phyloP scores from a whole-genome alignment of 2,113 vertebrate genomes.

The Hemicordylus capensis region DNA sequence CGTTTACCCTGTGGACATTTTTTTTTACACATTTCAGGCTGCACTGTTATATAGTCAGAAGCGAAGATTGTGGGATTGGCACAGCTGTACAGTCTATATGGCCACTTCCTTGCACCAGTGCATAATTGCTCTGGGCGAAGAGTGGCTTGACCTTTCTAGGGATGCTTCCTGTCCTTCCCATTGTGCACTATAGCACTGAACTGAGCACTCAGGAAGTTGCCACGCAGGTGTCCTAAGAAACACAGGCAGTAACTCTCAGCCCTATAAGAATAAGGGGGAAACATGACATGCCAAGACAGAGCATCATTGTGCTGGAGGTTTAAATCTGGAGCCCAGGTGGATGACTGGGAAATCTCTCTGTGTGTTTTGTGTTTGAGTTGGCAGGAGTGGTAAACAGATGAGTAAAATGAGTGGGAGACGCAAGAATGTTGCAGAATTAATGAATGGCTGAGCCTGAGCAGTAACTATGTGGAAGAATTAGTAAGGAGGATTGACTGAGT shows the following conservation, averaged over 20 bases:
- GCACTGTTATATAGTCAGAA: background rate
- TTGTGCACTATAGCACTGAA: background rate
- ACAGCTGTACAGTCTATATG: background rate
- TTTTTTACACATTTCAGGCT: background rate
- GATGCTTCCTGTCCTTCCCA: background rate
- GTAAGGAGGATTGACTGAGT: accelerated
- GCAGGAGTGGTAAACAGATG: background rate
- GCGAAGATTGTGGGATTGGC: background rate
- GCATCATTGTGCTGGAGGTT: background rate
- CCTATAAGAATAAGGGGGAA: background rate
- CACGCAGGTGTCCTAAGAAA: slow-evolving; percentile 6
- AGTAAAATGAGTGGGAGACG: background rate
- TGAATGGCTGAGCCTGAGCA: background rate
- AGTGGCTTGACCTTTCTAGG: background rate
- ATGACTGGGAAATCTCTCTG: slow-evolving; percentile 3
- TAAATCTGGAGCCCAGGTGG: background rate
- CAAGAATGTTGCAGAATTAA: background rate
- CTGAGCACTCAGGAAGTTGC: background rate
- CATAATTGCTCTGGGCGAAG: background rate
- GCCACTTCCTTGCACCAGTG: background rate
- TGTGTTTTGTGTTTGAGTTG: background rate
- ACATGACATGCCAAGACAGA: background rate
- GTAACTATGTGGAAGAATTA: accelerated
- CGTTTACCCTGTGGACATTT: background rate
- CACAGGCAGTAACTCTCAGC: background rate